Percentiles rank a stretch among this genome's conserved stretches.
These are phyloP conservation scores for Zele albiditarsus DNA, from an alignment of 2,888 invertebrate genomes.

Conservation along the genomic window DNA sequence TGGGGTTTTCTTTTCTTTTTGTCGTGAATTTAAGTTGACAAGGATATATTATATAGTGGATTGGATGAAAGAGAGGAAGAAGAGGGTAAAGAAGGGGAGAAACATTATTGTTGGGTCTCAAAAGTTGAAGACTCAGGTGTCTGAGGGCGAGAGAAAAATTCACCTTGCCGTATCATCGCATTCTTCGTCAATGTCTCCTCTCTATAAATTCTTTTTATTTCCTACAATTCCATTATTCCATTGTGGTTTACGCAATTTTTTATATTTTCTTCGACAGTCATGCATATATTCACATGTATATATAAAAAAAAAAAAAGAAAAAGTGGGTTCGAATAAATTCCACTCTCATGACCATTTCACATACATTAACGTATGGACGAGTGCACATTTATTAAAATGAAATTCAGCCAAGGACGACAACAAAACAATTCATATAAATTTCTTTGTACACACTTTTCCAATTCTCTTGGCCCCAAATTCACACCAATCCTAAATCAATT, in stretches of 20 bases:
- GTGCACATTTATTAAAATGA: not conserved
- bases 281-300: not conserved
- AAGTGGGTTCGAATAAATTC: not conserved
- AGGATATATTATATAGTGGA: not conserved
- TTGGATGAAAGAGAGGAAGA: not conserved
- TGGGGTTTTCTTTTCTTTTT: not conserved
- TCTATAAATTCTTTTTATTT: constrained; percentile 5
- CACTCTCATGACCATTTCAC: not conserved
- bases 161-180: constrained; percentile 58
- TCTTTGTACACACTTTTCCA: too few species aligned
- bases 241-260: constrained; percentile 13
- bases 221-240: not conserved
- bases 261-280: not conserved
- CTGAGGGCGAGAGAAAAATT: constrained; percentile 58
- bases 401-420: not conserved
- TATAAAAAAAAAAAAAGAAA: not conserved
- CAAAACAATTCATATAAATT: not conserved
- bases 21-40: constrained; percentile 5
- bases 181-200: constrained; percentile 44
- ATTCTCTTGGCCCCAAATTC: too few species aligned
- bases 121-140: constrained; percentile 21
- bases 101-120: constrained; percentile 10
- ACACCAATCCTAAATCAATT: not conserved
- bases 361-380: not conserved
- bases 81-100: not conserved